Percentiles rank a stretch among this genome's conserved stretches.
These are phyloP conservation scores for Drosophila mercatorum DNA, from an alignment of 2,888 invertebrate species.

Conservation along the genomic window DNA sequence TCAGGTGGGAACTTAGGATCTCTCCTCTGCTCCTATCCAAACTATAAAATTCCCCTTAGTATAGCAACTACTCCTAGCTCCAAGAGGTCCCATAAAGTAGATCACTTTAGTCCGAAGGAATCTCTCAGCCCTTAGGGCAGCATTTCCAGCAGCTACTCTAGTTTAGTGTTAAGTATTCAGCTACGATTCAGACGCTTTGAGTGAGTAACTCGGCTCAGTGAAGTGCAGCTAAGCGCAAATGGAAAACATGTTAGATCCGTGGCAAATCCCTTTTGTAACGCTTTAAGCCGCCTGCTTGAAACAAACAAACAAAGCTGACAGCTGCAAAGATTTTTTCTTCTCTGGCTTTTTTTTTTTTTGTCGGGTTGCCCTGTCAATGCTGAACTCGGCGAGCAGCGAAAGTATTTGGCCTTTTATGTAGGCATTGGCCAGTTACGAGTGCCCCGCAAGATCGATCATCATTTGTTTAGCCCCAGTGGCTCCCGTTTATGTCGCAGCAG, in stretches of 20 bases:
- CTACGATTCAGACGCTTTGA: neutral
- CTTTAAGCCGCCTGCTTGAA: constrained; percentile 69
- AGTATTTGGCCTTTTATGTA: constrained; percentile 70
- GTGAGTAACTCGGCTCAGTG: constrained; percentile 11
- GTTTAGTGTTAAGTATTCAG: neutral
- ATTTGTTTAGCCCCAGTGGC: constrained; percentile 75
- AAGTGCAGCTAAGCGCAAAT: constrained; percentile 58
- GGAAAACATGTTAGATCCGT: constrained; percentile 71
- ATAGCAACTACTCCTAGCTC: too few species aligned
- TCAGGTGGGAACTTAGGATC: too few species aligned
- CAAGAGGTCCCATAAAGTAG: neutral
- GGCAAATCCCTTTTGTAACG: constrained; percentile 78
- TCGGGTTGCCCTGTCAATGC: constrained; percentile 40
- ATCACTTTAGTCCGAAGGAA: neutral
- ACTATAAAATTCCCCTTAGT: too few species aligned
- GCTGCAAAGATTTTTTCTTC: constrained; percentile 44
- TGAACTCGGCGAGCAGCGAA: constrained; percentile 53
- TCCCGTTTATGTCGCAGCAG: constrained; percentile 69
- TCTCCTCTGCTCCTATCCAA: too few species aligned
- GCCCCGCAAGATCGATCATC: constrained; percentile 77
- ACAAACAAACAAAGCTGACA: constrained; percentile 71
- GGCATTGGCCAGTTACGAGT: constrained; percentile 41
- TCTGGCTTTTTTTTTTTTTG: constrained; percentile 10
- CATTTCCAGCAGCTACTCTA: neutral
- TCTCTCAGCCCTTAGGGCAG: neutral